Percentiles rank a stretch among this genome's conserved stretches.
Conservation (phyloP, 2,797 vertebrate genomes). For the Lacerta viridis region DNA sequence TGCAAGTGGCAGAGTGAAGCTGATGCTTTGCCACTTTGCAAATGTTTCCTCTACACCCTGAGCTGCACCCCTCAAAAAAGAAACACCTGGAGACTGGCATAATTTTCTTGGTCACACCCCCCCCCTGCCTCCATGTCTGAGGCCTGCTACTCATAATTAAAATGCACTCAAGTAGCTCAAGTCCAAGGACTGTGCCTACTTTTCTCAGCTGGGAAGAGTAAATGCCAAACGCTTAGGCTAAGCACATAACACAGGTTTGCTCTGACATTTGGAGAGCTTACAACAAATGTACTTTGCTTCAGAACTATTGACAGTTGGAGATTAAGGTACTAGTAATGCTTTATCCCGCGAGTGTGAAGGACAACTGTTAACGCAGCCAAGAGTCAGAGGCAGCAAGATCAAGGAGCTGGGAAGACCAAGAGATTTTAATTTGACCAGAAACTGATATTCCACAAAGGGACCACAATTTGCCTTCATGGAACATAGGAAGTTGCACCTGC, state of each 20-base stretch:
- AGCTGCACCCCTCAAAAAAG: neutral
- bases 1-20: neutral
- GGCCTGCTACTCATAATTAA: constrained; percentile 77
- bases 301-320: constrained; percentile 87
- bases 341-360: constrained; percentile 76
- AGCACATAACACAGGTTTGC: constrained; percentile 81
- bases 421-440: constrained; percentile 61
- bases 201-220: constrained; percentile 79
- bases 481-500: rapidly evolving
- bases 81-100: constrained; percentile 24
- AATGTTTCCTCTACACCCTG: constrained; percentile 37
- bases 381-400: constrained; percentile 65
- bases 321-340: constrained; percentile 84
- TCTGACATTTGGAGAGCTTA: constrained; percentile 92
- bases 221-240: constrained; percentile 85
- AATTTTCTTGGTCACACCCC: neutral
- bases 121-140: neutral
- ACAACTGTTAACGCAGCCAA: constrained; percentile 85
- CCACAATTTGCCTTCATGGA: neutral
- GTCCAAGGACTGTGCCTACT: constrained; percentile 76
- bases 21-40: neutral
- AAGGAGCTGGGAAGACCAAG: constrained; percentile 42
- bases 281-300: constrained; percentile 86
- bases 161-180: constrained; percentile 73
- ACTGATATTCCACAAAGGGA: neutral